Evolutionary conservation across 2,888 invertebrate species (phyloP).

Genomic region (Chrysopilus asiliformis): DNA sequence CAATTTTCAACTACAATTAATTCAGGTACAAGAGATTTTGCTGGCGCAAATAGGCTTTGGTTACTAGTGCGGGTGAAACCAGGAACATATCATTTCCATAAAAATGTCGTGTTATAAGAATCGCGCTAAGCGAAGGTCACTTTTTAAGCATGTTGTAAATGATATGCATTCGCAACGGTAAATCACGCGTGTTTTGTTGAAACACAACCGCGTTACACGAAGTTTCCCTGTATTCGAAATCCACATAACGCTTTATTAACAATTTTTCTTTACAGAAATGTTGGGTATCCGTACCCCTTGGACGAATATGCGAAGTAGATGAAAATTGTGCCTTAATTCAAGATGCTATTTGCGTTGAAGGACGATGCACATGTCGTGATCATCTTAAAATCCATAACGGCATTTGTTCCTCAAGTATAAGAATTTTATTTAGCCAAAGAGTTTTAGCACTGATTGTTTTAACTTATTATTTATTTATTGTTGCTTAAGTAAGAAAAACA

Average conservation of each 20-base stretch:
- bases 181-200: not conserved
- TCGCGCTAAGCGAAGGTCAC: too few species aligned
- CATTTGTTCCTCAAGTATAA: constrained; percentile 12
- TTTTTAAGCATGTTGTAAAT: too few species aligned
- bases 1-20: too few species aligned
- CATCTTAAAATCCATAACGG: constrained; percentile 10
- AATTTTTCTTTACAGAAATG: constrained; percentile 16
- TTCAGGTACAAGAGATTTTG: too few species aligned
- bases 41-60: not conserved
- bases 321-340: constrained; percentile 16
- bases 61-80: not conserved
- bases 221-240: too few species aligned
- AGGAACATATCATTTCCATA: too few species aligned
- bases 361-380: constrained; percentile 14
- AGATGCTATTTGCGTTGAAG: constrained; percentile 13
- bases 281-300: constrained; percentile 16
- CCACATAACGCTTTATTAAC: not conserved
- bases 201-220: too few species aligned
- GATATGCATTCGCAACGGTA: too few species aligned
- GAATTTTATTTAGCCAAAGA: constrained; percentile 14
- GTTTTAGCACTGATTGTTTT: constrained; percentile 13
- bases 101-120: not conserved
- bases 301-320: constrained; percentile 17
- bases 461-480: constrained; percentile 12
- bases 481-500: constrained; percentile 2